Evolutionary conservation across 2,888 invertebrate species (phyloP), one percentile per base, ranked within the genome.

Genomic region (Oligia fasciuncula): DNA sequence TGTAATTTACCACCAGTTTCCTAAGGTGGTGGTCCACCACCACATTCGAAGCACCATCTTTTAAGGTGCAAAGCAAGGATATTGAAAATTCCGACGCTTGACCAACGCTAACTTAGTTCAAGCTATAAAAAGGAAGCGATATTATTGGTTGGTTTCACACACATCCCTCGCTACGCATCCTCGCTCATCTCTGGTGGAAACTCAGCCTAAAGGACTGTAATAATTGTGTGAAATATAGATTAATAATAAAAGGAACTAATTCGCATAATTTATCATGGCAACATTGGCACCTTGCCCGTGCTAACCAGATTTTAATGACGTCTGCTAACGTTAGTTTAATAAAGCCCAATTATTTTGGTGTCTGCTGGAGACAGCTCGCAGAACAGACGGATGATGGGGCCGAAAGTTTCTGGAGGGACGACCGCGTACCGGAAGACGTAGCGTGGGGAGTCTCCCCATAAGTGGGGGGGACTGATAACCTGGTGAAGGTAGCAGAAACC

Each of bases 261-360:
- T 57, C 23, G 6, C 40, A 11, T 35, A 62, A n/a, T n/a, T 29
- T 29, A 35, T 11, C 29, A 40, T n/a, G n/a, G 6, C 17, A 35
- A 46, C 23, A 35, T 51, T 67, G 14, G 4, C 49, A 49, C 49
- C 49, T 62, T 17, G 40, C 14, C 49, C 3, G 17, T 35, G 5
- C 8, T 49, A 72, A 63, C 1, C 6, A n/a, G 8, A 29, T 17
- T 54, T 63, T 49, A 76, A 77, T 65, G 13, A 51, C 40, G 6
- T 2, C 29, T 2, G 13, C 17, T 77, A 79, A 77, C 17, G 54
- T 49, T 51, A 29, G 0, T 68, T 78, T 78, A 79, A 79, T 69
- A 29, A 23, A 4, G 0, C 29, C 1, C n/a, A 43, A 6, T 0
- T 4, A 62, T 14, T 40, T 49, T 49, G 14, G 81, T 65, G 49